Conservation (phyloP, 2,797 vertebrate species). For the Danio aesculapii region DNA sequence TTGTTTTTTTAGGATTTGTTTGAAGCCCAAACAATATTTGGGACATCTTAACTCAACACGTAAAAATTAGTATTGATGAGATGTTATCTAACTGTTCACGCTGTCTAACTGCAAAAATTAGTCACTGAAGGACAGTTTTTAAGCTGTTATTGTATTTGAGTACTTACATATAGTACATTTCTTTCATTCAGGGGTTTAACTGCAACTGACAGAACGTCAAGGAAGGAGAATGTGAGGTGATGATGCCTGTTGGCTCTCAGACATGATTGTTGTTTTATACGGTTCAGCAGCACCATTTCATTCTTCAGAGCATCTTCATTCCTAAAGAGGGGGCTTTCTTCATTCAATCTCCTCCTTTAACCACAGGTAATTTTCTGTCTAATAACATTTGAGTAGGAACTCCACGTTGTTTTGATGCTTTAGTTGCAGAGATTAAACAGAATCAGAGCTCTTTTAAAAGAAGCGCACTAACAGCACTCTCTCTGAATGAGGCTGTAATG, state of each 20-base stretch:
- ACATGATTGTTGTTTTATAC: constrained; percentile 2
- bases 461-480: constrained; percentile 9
- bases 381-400: background rate
- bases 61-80: background rate
- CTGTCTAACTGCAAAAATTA: background rate
- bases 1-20: background rate
- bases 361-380: constrained; percentile 2
- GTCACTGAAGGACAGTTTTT: background rate
- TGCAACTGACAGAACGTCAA: background rate
- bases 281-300: background rate
- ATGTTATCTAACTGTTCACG: background rate
- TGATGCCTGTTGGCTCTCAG: background rate
- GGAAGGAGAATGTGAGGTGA: background rate
- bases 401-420: constrained; percentile 11
- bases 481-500: constrained; percentile 25
- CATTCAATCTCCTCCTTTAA: background rate
- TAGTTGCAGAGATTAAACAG: constrained; percentile 13
- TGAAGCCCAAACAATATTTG: background rate
- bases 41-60: background rate
- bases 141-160: background rate
- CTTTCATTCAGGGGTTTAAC: background rate
- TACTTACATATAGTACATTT: background rate
- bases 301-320: constrained; percentile 4
- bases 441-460: constrained; percentile 33
- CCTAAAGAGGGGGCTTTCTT: constrained; percentile 11